These are phyloP conservation scores for Blomia tropicalis DNA, from an alignment of 2,888 invertebrate species.

Conservation along the genomic window DNA sequence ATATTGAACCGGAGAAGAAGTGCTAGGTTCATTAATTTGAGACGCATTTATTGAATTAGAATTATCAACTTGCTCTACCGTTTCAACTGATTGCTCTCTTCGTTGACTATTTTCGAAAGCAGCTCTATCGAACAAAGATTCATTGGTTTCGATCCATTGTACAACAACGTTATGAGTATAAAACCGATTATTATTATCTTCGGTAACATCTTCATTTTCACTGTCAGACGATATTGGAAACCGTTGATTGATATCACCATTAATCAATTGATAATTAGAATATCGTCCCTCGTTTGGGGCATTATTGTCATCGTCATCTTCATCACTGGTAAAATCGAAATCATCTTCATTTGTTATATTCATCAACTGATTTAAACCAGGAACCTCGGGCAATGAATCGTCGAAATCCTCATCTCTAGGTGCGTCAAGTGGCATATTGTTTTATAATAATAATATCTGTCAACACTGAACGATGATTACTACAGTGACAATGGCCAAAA, in stretches of 20 bases:
- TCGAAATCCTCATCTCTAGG: constrained; percentile 6
- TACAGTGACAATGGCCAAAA: no score
- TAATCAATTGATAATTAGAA: not conserved
- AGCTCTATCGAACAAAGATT: not conserved
- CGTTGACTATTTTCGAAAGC: not conserved
- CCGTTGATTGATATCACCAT: not conserved
- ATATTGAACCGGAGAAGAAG: no score
- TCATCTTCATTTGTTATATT: not conserved
- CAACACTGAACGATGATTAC: no score
- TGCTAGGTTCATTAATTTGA: not conserved
- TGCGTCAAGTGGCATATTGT: constrained; percentile 8
- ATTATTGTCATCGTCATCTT: not conserved
- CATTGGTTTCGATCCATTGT: constrained; percentile 14
- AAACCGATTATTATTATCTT: not conserved
- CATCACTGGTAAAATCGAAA: constrained; percentile 5
- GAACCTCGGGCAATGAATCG: not conserved
- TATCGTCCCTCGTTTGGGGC: not conserved
- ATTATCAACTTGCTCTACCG: no score
- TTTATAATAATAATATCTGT: no score
- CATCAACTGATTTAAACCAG: constrained; percentile 14
- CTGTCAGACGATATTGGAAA: not conserved
- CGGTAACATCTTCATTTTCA: not conserved
- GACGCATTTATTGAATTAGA: not conserved
- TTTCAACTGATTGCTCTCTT: no score
- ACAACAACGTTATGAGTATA: constrained; percentile 16